Evolutionary conservation across 2,888 invertebrate species (phyloP).

Genomic region (Aspidapion aeneum): DNA sequence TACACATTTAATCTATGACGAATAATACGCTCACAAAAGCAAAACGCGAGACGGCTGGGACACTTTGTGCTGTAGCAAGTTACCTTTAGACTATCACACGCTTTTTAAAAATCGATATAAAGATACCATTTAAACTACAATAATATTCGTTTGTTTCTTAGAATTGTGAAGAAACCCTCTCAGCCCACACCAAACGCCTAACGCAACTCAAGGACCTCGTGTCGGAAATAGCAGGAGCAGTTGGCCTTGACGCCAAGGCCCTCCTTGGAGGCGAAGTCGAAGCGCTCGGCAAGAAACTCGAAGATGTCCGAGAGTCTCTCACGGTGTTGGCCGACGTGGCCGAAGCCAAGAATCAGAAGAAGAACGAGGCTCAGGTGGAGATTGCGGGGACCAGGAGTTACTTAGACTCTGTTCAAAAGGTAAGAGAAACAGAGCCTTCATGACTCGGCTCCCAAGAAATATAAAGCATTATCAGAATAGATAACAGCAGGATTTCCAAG

Average conservation of each 20-base stretch:
- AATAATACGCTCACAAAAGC: too few species aligned
- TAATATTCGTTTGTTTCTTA: slow-evolving; percentile 45
- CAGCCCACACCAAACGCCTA: slow-evolving; percentile 64
- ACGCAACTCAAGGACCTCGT: slow-evolving; percentile 71
- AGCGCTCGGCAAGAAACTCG: slow-evolving; percentile 68
- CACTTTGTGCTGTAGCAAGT: too few species aligned
- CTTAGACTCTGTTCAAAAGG: slow-evolving; percentile 74
- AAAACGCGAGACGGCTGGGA: too few species aligned
- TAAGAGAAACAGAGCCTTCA: slow-evolving; percentile 41
- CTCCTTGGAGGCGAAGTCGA: slow-evolving; percentile 76
- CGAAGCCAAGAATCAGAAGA: slow-evolving; percentile 61
- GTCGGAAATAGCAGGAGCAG: slow-evolving; percentile 73
- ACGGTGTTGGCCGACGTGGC: slow-evolving; percentile 74
- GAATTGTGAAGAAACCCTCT: slow-evolving; percentile 75
- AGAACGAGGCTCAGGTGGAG: slow-evolving; percentile 54
- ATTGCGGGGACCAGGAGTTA: slow-evolving; percentile 57
- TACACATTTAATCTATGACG: too few species aligned
- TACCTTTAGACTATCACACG: too few species aligned
- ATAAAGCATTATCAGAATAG: too few species aligned
- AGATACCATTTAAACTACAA: too few species aligned
- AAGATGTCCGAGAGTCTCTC: slow-evolving; percentile 72
- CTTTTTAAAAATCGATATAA: too few species aligned
- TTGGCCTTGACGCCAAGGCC: slow-evolving; percentile 67
- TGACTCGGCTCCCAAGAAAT: not conserved
- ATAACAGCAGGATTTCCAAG: too few species aligned